Conservation (phyloP, 1,140 invertebrate species). For the Drosophila ficusphila region DNA sequence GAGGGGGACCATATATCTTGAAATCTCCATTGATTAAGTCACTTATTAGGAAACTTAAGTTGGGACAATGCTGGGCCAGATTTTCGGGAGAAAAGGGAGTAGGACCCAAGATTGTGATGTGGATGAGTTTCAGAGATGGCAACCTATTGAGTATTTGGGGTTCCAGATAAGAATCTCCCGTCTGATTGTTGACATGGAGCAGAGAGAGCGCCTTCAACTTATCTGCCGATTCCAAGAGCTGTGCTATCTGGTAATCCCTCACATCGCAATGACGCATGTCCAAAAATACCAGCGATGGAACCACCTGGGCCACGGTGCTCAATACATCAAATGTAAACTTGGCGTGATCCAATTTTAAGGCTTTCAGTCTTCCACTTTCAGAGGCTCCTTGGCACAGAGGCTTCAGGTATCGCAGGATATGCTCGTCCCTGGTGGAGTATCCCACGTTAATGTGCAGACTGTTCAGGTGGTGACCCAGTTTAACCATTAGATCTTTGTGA, state of each 20-base stretch:
- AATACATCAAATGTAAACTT: constrained; percentile 33
- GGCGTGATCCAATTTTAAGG: constrained; percentile 47
- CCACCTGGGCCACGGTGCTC: constrained; percentile 12
- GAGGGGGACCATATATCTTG: constrained; percentile 24
- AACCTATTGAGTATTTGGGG: constrained; percentile 2
- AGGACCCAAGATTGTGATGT: constrained; percentile 29
- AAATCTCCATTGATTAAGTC: constrained; percentile 15
- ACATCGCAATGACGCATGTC: constrained; percentile 52
- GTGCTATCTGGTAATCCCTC: constrained; percentile 34
- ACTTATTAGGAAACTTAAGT: constrained; percentile 35
- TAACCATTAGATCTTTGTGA: constrained; percentile 2
- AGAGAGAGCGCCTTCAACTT: constrained; percentile 33
- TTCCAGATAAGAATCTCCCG: constrained; percentile 29
- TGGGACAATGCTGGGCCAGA: constrained; percentile 26
- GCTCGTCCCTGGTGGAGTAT: constrained; percentile 29
- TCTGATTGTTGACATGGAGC: constrained; percentile 34
- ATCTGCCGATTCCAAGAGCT: constrained; percentile 34
- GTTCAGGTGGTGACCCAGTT: constrained; percentile 41
- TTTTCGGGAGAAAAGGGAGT: constrained; percentile 12
- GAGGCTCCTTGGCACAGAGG: constrained; percentile 43
- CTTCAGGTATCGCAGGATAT: constrained; percentile 14
- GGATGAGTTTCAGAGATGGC: constrained; percentile 21
- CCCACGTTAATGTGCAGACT: constrained; percentile 58
- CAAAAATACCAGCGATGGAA: constrained; percentile 28
- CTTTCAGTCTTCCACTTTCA: constrained; percentile 14